Percentiles rank a stretch among this genome's conserved stretches.
These are phyloP conservation scores for Hystrix cristata DNA, from an alignment of 2,113 vertebrate species.

Conservation along the genomic window DNA sequence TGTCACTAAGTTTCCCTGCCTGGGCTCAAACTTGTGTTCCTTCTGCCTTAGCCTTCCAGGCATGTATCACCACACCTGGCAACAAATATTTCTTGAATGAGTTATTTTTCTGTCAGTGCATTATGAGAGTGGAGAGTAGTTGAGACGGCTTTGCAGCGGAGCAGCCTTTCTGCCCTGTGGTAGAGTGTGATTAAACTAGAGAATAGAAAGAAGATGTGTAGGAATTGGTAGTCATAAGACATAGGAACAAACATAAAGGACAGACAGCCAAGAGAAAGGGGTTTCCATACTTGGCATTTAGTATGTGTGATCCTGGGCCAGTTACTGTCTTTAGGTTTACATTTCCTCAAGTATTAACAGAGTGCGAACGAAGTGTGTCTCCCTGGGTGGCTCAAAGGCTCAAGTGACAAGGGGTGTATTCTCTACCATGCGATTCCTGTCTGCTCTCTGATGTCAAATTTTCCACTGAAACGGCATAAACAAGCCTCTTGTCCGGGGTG, in stretches of 20 bases:
- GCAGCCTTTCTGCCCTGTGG: background rate
- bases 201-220: background rate
- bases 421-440: background rate
- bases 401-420: background rate
- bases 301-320: background rate
- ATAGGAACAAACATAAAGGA: background rate
- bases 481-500: background rate
- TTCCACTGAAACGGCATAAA: background rate
- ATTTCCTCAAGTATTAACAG: background rate
- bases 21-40: background rate
- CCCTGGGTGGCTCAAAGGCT: background rate
- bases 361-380: background rate
- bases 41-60: background rate
- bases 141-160: background rate
- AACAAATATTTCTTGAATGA: background rate
- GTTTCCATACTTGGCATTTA: background rate
- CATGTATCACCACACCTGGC: background rate
- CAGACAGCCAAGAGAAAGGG: background rate
- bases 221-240: background rate
- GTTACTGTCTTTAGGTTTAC: background rate
- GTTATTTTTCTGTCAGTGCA: background rate
- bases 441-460: background rate
- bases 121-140: background rate
- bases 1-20: background rate
- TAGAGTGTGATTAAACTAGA: background rate